These are phyloP conservation scores for Drosophila prosaltans DNA, from an alignment of 1,140 invertebrate species.

Conservation along the genomic window DNA sequence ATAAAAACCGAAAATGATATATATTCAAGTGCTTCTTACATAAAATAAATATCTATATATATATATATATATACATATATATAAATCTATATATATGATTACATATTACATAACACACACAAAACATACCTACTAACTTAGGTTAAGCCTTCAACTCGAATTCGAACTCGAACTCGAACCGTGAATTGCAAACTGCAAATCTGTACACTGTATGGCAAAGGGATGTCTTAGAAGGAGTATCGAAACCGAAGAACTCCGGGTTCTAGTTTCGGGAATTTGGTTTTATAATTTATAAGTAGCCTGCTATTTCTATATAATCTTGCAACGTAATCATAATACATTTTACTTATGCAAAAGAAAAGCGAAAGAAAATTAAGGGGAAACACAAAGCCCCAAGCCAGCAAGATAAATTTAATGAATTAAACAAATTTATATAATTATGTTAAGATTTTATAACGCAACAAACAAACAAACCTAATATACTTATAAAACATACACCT, in stretches of 20 bases:
- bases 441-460: constrained; percentile 81
- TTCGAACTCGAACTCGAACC: constrained; percentile 21
- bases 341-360: constrained; percentile 59
- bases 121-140: constrained; percentile 67
- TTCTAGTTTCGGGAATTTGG: constrained; percentile 41
- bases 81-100: constrained; percentile 39
- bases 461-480: constrained; percentile 54
- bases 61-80: constrained; percentile 55
- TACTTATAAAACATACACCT: constrained; percentile 27
- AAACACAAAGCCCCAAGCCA: constrained; percentile 10
- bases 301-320: constrained; percentile 58
- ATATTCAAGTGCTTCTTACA: constrained; percentile 83
- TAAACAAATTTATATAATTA: constrained; percentile 77
- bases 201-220: not conserved
- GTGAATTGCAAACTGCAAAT: not conserved
- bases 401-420: constrained; percentile 48
- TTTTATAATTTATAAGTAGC: constrained; percentile 75
- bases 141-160: constrained; percentile 62
- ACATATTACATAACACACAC: constrained; percentile 52
- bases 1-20: constrained; percentile 64
- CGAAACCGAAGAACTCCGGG: not conserved
- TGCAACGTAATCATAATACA: constrained; percentile 72
- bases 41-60: constrained; percentile 71
- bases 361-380: constrained; percentile 3
- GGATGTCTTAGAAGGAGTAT: not conserved